These are phyloP conservation scores for Hepsetus odoe DNA, from an alignment of 2,113 vertebrate species.

Conservation along the genomic window DNA sequence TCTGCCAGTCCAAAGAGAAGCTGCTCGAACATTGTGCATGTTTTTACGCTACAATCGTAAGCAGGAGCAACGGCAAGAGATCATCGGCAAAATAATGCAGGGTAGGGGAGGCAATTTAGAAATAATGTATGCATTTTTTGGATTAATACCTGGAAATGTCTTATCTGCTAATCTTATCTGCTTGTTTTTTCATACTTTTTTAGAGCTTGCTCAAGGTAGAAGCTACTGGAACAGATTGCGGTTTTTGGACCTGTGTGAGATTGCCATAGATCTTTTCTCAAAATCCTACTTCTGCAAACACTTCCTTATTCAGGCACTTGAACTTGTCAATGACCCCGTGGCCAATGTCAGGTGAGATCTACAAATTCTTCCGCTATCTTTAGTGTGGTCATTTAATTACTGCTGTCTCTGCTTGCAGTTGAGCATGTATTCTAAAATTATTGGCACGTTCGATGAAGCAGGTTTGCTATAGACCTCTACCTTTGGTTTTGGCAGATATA, in stretches of 20 bases:
- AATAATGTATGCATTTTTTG: neutral
- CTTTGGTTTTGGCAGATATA: conserved; percentile 66
- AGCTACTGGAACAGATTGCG: conserved; percentile 95
- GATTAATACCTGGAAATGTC: neutral
- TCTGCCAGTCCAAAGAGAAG: conserved; percentile 91
- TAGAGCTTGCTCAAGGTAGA: conserved; percentile 90
- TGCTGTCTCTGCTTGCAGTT: neutral
- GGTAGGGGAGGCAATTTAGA: conserved; percentile 73
- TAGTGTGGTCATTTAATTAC: neutral
- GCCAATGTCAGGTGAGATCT: conserved; percentile 91
- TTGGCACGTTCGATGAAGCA: neutral
- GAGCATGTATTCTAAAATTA: neutral
- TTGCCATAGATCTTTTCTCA: conserved; percentile 91
- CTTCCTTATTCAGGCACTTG: conserved; percentile 88
- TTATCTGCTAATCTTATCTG: neutral
- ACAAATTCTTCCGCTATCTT: neutral
- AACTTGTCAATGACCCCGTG: conserved; percentile 90
- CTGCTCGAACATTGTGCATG: conserved; percentile 88
- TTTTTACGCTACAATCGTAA: conserved; percentile 93
- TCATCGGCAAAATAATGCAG: conserved; percentile 89
- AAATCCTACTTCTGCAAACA: conserved; percentile 95
- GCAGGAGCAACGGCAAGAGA: conserved; percentile 90
- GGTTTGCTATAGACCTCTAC: neutral
- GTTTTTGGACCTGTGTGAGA: conserved; percentile 94
- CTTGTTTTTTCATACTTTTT: conserved; percentile 37